Percentiles rank a stretch among this genome's conserved stretches.
Evolutionary conservation across 2,113 vertebrate genomes (phyloP).

Genomic region (Otus sunia): DNA sequence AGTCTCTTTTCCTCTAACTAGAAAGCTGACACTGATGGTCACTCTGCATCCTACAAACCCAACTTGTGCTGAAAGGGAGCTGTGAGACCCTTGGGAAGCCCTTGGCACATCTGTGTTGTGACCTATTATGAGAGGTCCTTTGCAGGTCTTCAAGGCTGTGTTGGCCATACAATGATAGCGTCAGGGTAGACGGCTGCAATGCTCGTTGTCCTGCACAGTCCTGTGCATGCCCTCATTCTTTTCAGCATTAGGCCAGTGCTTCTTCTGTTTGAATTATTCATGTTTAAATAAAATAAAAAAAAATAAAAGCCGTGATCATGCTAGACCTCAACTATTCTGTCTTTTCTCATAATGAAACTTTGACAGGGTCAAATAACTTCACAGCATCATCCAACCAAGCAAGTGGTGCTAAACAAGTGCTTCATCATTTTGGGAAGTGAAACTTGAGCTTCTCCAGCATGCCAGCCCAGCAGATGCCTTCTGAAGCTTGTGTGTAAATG

Average conservation of each 20-base stretch:
- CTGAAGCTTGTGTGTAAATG: not conserved
- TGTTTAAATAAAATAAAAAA: not conserved
- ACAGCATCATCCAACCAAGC: not conserved
- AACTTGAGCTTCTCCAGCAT: not conserved
- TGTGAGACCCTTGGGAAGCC: not conserved
- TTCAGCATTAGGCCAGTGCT: not conserved
- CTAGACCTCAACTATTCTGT: not conserved
- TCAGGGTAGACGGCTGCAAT: not conserved
- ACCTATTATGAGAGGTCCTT: not conserved
- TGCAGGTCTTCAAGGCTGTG: fast-evolving
- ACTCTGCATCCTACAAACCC: not conserved
- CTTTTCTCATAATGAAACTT: not conserved
- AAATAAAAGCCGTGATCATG: not conserved
- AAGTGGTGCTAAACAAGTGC: not conserved
- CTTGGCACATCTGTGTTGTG: not conserved
- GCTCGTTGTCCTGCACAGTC: not conserved
- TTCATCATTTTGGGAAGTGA: not conserved
- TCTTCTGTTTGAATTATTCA: not conserved
- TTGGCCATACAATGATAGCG: fast-evolving
- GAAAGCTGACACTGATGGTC: not conserved
- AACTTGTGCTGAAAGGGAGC: not conserved
- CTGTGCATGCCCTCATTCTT: not conserved
- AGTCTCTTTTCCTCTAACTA: not conserved
- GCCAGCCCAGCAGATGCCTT: not conserved
- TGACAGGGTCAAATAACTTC: not conserved